phyloP scores from a whole-genome alignment of 2,113 vertebrate genomes.

The Fregata magnificens region DNA sequence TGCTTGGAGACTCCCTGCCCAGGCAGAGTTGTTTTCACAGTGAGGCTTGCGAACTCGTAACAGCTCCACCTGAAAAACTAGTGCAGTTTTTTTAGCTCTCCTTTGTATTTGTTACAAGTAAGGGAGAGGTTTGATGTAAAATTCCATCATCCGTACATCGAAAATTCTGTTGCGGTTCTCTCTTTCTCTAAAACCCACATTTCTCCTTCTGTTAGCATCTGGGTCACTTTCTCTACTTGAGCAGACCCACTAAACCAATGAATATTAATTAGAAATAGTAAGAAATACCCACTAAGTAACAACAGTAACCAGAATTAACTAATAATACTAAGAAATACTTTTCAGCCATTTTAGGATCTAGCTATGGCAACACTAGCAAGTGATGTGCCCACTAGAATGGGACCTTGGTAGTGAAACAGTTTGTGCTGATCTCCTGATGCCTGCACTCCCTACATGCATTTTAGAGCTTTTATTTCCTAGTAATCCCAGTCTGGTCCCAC shows the following conservation, averaged over 20 bases:
- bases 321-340: neutral
- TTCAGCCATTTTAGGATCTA: neutral
- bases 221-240: neutral
- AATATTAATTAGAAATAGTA: neutral
- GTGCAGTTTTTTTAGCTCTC: neutral
- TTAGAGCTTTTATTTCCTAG: neutral
- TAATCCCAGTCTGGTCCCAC: neutral
- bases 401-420: neutral
- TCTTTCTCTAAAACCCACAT: neutral
- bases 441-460: neutral
- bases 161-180: neutral
- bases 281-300: neutral
- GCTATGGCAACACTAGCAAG: neutral
- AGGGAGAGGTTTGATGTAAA: neutral
- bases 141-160: neutral
- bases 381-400: neutral
- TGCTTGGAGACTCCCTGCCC: neutral
- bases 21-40: neutral
- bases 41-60: neutral
- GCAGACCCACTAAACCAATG: neutral
- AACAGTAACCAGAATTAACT: neutral
- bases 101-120: neutral
- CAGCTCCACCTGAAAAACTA: neutral
- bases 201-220: neutral
- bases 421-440: neutral